Evolutionary conservation across 2,888 invertebrate species (phyloP), one percentile per base, ranked within the genome.

Genomic region (Sinodicranocentrus sp.): DNA sequence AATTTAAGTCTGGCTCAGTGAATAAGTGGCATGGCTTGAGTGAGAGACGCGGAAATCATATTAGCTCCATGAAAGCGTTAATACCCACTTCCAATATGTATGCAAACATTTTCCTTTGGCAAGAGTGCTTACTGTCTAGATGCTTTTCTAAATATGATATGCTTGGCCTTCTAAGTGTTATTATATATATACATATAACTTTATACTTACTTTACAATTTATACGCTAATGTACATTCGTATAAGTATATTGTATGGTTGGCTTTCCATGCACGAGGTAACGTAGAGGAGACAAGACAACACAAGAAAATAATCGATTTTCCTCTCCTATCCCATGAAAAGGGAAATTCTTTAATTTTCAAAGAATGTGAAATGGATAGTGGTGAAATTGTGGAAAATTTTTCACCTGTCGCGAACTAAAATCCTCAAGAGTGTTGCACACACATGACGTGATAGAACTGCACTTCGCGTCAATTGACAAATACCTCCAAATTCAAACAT

Each of bases 301-400:
- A 54, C 52, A 61, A 23, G 23, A 78, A 67, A 65, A 44, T 65
- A 78, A 78, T 78, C 78, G 78, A 78, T 78, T 78, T 65, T 70
- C n/a, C 21, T n/a, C 59, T 33, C 33, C 57, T 70, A 61, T 23
- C n/a, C n/a, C n/a, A n/a, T n/a, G n/a, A n/a, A n/a, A 43, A 33
- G n/a, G 13, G 13, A 23, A 76, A 78, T 59, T 61, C 70, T 78
- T 61, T 78, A 68, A 78, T 70, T 78, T 78, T 33, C 6, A 25
- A 15, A n/a, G n/a, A n/a, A 5, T 33, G 33, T 65, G 21, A 72
- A 23, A 21, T 26, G 28, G 15, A 59, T 23, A 59, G 1, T 26
- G n/a, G n/a, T n/a, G n/a, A n/a, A n/a, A n/a, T n/a, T n/a, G 5
- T 52, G n/a, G 6, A 15, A 52, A 52, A 63, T 39, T 33, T 63